These are phyloP conservation scores for Noturus placidus DNA, from an alignment of 2,113 vertebrate genomes.

Conservation along the genomic window DNA sequence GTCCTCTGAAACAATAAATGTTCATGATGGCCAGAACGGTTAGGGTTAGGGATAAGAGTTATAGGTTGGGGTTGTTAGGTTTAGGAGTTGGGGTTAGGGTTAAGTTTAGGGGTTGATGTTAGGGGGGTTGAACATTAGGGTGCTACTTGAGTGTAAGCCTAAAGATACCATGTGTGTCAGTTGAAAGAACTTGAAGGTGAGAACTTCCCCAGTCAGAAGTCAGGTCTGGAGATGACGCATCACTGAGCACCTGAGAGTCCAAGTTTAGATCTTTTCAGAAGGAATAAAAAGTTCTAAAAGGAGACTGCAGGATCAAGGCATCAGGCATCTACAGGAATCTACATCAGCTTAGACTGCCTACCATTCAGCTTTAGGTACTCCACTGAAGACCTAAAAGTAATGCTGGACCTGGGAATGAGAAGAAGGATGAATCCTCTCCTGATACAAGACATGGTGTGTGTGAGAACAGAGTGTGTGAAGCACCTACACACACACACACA, in stretches of 20 bases:
- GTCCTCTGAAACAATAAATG: not conserved
- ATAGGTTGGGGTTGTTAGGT: no score
- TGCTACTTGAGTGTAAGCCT: not conserved
- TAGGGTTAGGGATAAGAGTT: not conserved
- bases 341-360: no score
- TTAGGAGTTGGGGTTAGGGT: no score
- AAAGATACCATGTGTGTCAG: not conserved
- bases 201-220: not conserved
- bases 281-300: no score
- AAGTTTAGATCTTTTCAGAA: not conserved
- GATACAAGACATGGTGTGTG: not conserved
- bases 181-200: not conserved
- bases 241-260: not conserved
- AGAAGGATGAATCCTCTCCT: not conserved
- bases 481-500: not conserved
- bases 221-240: not conserved
- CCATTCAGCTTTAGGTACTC: no score
- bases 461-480: not conserved
- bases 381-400: no score
- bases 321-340: no score
- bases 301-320: no score
- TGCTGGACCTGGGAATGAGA: no score
- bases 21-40: not conserved
- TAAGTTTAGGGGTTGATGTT: no score
- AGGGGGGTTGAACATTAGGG: not conserved